A percentile compares a stretch with the other conserved stretches of the same genome.
Conservation (phyloP, 2,113 vertebrate species). For the Axis porcinus region DNA sequence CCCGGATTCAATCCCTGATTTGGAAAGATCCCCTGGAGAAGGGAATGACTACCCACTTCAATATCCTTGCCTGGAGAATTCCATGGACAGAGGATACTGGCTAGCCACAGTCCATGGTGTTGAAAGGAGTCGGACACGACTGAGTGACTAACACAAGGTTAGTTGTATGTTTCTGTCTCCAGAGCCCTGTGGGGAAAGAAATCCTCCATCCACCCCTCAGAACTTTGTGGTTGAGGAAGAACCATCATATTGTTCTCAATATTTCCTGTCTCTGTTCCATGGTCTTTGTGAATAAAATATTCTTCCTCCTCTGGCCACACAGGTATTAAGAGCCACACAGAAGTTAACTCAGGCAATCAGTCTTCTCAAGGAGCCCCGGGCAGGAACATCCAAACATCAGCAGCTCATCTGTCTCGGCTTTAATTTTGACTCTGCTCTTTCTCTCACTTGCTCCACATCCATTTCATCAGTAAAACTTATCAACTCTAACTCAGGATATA, state of each 20-base stretch:
- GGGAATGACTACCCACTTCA: not conserved
- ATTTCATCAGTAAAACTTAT: not conserved
- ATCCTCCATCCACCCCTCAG: not conserved
- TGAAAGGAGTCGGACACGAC: fast-evolving
- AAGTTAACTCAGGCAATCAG: not conserved
- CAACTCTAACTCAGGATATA: not conserved
- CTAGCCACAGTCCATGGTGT: not conserved
- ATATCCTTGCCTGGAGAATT: not conserved
- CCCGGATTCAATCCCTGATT: not conserved
- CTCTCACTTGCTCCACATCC: not conserved
- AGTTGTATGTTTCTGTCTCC: not conserved
- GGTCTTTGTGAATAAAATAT: not conserved
- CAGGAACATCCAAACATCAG: not conserved
- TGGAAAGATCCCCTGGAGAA: not conserved
- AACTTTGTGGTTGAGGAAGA: not conserved
- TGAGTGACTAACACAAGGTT: not conserved
- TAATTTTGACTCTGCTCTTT: not conserved
- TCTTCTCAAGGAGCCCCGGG: not conserved
- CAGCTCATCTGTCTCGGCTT: not conserved
- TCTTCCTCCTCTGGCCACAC: not conserved
- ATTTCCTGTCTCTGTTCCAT: not conserved
- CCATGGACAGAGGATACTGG: not conserved
- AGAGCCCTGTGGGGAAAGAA: not conserved
- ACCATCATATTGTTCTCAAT: not conserved
- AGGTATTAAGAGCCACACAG: not conserved